A percentile compares a stretch with the other conserved stretches of the same genome.
Conservation (phyloP, 2,888 invertebrate genomes). For the Petrophora chlorosata region DNA sequence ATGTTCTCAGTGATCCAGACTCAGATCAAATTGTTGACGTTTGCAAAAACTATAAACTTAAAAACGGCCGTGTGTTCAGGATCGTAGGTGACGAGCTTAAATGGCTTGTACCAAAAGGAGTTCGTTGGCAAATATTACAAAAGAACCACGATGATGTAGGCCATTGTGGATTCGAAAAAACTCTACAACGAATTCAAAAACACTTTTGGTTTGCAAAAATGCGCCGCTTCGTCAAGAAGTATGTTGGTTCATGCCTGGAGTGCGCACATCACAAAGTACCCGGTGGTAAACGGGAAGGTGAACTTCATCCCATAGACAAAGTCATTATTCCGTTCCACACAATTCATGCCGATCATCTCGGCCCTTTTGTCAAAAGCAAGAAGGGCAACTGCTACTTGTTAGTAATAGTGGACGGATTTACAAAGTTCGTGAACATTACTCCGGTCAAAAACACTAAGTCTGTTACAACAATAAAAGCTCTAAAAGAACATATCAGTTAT, state of each 20-base stretch:
- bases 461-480: no score
- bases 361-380: neutral
- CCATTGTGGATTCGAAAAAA: neutral
- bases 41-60: conserved; percentile 31
- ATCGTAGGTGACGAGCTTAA: neutral
- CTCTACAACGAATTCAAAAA: neutral
- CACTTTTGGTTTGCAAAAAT: neutral
- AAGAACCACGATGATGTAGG: neutral
- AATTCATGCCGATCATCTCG: neutral
- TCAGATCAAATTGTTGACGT: neutral
- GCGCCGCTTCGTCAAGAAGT: neutral
- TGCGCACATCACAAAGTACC: neutral
- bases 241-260: neutral
- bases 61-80: conserved; percentile 26
- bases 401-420: neutral
- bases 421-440: neutral
- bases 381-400: neutral
- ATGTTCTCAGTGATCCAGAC: neutral
- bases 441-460: neutral
- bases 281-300: neutral
- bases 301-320: neutral
- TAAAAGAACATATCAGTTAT: neutral
- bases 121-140: neutral
- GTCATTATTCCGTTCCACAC: neutral
- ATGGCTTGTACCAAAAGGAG: conserved; percentile 4